Evolutionary conservation across 1,140 invertebrate species (phyloP).

Genomic region (Daktulosphaira vitifoliae): DNA sequence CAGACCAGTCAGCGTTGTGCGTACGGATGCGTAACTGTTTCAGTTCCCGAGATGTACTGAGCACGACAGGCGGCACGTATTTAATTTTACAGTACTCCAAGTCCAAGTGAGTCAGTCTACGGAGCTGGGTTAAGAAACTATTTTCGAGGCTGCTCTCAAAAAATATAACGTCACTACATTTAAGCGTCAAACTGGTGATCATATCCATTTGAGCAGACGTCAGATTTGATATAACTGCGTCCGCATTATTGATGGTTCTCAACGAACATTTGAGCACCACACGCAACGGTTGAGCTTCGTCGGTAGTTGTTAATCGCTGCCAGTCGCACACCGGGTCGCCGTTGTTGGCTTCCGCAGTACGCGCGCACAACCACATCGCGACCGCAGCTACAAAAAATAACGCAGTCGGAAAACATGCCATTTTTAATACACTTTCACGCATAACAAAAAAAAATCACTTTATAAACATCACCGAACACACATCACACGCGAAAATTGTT

Average conservation of each 20-base stretch:
- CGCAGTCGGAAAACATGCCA: too few relatives aligned
- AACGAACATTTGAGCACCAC: slow-evolving; percentile 58
- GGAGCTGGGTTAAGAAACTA: slow-evolving; percentile 66
- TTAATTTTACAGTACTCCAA: slow-evolving; percentile 78
- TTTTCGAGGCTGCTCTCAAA: slow-evolving; percentile 63
- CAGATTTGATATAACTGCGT: slow-evolving; percentile 58
- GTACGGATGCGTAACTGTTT: slow-evolving; percentile 71
- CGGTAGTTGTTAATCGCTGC: slow-evolving; percentile 48
- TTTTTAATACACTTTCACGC: neutral
- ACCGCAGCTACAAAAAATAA: neutral
- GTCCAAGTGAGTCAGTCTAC: slow-evolving; percentile 63
- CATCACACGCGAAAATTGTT: neutral
- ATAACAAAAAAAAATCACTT: neutral
- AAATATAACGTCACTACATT: slow-evolving; percentile 71
- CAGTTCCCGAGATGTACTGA: slow-evolving; percentile 64
- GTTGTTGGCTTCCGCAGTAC: slow-evolving; percentile 18
- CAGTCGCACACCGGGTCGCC: slow-evolving; percentile 41
- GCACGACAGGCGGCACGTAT: slow-evolving; percentile 61
- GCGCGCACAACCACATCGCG: neutral
- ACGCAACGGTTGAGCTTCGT: slow-evolving; percentile 52
- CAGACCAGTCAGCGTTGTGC: slow-evolving; percentile 66
- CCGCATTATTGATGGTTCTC: slow-evolving; percentile 60
- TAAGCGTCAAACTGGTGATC: slow-evolving; percentile 57
- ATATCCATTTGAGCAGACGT: slow-evolving; percentile 55
- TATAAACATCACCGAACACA: slow-evolving; percentile 18